Conservation (phyloP, 2,113 vertebrate species). For the Vanacampus margaritifer region DNA sequence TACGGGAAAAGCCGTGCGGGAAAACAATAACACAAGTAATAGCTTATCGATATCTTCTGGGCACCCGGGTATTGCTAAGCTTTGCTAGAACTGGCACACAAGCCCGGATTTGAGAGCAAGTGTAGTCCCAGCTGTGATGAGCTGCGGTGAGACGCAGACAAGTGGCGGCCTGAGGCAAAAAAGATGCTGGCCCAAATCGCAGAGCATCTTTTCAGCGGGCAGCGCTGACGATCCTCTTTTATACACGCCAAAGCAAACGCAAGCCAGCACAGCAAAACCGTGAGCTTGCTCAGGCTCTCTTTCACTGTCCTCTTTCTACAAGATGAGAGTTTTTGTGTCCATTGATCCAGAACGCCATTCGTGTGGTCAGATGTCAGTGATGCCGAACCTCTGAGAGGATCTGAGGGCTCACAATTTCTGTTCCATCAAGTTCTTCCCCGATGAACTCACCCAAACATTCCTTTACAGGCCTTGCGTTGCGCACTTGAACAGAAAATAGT, state of each 20-base stretch:
- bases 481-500: neutral
- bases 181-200: constrained; percentile 2
- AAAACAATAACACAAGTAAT: neutral
- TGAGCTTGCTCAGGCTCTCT: neutral
- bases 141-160: neutral
- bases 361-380: neutral
- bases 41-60: neutral
- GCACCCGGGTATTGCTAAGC: neutral
- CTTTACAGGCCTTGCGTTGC: neutral
- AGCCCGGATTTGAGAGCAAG: neutral
- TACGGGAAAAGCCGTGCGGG: neutral
- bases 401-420: neutral
- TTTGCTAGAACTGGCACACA: neutral
- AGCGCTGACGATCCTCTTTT: neutral
- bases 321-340: neutral
- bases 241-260: neutral
- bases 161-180: neutral
- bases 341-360: neutral
- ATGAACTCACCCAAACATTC: neutral
- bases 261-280: neutral
- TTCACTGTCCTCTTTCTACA: neutral
- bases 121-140: neutral
- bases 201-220: neutral
- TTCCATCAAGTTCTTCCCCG: neutral
- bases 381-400: neutral